A percentile compares a stretch with the other conserved stretches of the same genome.
Evolutionary conservation across 2,113 vertebrate species (phyloP).

Genomic region (Emberiza fucata): DNA sequence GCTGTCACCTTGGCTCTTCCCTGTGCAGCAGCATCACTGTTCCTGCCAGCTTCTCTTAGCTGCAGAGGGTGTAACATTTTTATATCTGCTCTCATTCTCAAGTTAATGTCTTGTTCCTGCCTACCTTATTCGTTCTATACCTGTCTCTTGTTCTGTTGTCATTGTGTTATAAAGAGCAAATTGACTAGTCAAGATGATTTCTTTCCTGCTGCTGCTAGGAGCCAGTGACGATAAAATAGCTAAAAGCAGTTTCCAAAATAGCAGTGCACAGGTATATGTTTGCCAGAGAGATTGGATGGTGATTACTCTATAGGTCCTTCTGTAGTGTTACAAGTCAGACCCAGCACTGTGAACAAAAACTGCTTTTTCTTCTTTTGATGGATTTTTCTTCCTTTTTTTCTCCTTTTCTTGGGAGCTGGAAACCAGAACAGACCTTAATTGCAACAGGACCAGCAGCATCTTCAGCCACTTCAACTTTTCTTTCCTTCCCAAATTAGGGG

Average conservation of each 20-base stretch:
- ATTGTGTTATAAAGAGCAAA: not conserved
- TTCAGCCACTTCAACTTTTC: not conserved
- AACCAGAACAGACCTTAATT: not conserved
- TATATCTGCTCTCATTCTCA: not conserved
- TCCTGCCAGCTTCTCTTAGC: constrained; percentile 1
- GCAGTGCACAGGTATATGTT: constrained; percentile 18
- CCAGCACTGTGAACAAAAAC: not conserved
- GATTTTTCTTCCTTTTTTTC: not conserved
- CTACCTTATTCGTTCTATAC: constrained; percentile 36
- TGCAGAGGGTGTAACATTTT: constrained; percentile 24
- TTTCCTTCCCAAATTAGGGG: not conserved
- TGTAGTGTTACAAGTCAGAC: not conserved
- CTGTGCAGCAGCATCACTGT: not conserved
- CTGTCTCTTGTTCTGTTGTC: constrained; percentile 34
- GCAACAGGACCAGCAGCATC: not conserved
- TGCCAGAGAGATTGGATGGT: not conserved
- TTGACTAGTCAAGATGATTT: constrained; percentile 44
- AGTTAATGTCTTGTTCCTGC: constrained; percentile 38
- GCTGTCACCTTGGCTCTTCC: not conserved
- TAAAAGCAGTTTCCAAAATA: constrained; percentile 34
- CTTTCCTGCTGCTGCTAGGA: constrained; percentile 8
- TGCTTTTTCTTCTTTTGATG: not conserved
- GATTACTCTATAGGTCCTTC: constrained; percentile 20
- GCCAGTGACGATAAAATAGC: constrained; percentile 23
- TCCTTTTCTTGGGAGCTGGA: not conserved